Conservation (phyloP, 2,797 vertebrate genomes). For the Premnoplex brunnescens region DNA sequence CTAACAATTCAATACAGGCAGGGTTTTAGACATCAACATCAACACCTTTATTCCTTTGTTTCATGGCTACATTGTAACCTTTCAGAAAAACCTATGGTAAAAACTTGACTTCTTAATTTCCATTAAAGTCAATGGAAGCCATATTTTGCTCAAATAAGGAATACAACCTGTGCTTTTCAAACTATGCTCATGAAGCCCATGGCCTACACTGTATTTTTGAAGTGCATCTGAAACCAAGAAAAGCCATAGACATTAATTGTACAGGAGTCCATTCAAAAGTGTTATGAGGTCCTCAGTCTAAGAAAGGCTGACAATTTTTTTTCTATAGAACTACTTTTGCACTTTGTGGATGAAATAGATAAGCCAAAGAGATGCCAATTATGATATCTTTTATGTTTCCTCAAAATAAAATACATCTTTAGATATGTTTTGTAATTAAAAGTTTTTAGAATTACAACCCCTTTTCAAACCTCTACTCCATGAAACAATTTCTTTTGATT, state of each 20-base stretch:
- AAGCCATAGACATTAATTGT: neutral
- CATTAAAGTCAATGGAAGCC: neutral
- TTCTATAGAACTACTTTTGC: neutral
- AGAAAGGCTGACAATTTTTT: neutral
- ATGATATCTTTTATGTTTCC: neutral
- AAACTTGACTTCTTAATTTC: neutral
- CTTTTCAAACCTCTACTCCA: neutral
- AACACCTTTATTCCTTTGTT: neutral
- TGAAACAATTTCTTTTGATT: slow-evolving; percentile 15
- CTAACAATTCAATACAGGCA: neutral
- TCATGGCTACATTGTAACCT: neutral
- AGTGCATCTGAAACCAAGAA: neutral
- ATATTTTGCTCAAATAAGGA: neutral
- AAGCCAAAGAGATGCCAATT: neutral
- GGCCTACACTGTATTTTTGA: neutral
- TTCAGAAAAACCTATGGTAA: neutral
- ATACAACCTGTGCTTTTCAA: neutral
- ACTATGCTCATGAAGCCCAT: neutral
- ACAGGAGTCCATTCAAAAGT: neutral
- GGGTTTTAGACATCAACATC: neutral
- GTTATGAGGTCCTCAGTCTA: neutral
- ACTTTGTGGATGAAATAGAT: neutral
- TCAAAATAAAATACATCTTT: neutral
- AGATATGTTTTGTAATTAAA: neutral
- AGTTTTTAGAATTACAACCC: neutral